Conservation (phyloP, 35 echinoderm and acorn worm genomes). For the Ophioderma brevispina region DNA sequence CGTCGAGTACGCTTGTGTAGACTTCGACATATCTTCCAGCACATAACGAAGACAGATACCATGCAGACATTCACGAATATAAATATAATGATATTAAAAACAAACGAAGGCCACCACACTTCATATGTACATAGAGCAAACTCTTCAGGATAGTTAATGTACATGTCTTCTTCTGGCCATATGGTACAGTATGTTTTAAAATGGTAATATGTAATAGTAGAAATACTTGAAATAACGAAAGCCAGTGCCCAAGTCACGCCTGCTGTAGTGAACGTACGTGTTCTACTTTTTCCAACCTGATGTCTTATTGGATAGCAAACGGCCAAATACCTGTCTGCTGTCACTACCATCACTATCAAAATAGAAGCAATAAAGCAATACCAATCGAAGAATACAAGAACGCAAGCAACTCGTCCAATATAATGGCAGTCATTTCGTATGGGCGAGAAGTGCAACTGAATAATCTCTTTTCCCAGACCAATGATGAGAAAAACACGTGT, state of each 20-base stretch:
- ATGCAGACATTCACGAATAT: slow-evolving; percentile 55
- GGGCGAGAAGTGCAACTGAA: slow-evolving; percentile 27
- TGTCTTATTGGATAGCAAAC: slow-evolving; percentile 62
- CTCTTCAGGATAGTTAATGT: background rate
- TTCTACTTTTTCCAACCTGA: background rate
- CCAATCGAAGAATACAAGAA: slow-evolving; percentile 21
- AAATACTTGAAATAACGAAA: too few species aligned
- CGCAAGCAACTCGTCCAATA: slow-evolving; percentile 24
- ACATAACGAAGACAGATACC: slow-evolving; percentile 26
- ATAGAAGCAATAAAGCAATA: slow-evolving; percentile 45
- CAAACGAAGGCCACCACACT: background rate
- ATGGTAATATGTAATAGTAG: too few species aligned
- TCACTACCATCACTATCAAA: slow-evolving; percentile 48
- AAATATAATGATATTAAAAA: slow-evolving; percentile 1
- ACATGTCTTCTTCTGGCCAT: background rate
- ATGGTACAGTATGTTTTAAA: slow-evolving; percentile 28
- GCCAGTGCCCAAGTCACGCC: slow-evolving; percentile 33
- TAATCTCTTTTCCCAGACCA: slow-evolving; percentile 43
- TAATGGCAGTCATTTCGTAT: slow-evolving; percentile 26
- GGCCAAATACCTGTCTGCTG: slow-evolving; percentile 62
- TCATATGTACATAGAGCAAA: slow-evolving; percentile 20
- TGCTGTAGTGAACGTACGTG: background rate
- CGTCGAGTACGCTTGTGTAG: slow-evolving; percentile 3
- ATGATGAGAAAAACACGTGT: slow-evolving; percentile 35
- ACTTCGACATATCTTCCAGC: slow-evolving; percentile 45